These are phyloP conservation scores for Drosophila repletoides DNA, from an alignment of 1,140 invertebrate species.

Conservation along the genomic window DNA sequence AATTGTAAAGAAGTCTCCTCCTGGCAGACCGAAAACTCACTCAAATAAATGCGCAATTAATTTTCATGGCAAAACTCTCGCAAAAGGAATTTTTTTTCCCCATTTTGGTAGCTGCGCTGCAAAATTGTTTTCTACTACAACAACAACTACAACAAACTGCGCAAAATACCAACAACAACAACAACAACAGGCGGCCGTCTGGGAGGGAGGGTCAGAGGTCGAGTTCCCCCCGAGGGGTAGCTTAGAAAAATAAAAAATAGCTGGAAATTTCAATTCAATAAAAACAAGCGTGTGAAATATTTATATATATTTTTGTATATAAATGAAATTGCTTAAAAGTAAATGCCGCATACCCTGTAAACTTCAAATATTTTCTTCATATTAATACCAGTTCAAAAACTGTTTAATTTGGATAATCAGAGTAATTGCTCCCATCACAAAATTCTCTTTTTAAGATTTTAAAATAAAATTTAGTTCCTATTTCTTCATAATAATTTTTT, in stretches of 20 bases:
- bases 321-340: conserved; percentile 15
- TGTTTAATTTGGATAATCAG: too few relatives aligned
- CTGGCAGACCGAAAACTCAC: conserved; percentile 53
- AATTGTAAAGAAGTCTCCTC: conserved; percentile 44
- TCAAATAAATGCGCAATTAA: conserved; percentile 79
- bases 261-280: conserved; percentile 37
- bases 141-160: conserved; percentile 55
- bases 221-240: background rate
- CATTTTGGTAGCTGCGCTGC: conserved; percentile 21
- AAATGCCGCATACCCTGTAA: background rate
- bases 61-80: conserved; percentile 70
- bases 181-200: conserved; percentile 28
- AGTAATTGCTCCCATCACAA: too few relatives aligned
- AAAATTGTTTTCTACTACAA: conserved; percentile 59
- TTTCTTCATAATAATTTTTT: too few relatives aligned
- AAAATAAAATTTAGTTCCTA: too few relatives aligned
- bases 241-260: conserved; percentile 7
- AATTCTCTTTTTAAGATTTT: too few relatives aligned
- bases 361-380: too few relatives aligned
- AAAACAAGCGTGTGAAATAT: conserved; percentile 62
- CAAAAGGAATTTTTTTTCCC: conserved; percentile 57
- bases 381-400: too few relatives aligned
- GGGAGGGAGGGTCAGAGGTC: background rate
- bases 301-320: conserved; percentile 41
- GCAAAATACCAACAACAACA: conserved; percentile 46